Conservation (phyloP, 2,888 invertebrate genomes). For the Drosophila birchii region DNA sequence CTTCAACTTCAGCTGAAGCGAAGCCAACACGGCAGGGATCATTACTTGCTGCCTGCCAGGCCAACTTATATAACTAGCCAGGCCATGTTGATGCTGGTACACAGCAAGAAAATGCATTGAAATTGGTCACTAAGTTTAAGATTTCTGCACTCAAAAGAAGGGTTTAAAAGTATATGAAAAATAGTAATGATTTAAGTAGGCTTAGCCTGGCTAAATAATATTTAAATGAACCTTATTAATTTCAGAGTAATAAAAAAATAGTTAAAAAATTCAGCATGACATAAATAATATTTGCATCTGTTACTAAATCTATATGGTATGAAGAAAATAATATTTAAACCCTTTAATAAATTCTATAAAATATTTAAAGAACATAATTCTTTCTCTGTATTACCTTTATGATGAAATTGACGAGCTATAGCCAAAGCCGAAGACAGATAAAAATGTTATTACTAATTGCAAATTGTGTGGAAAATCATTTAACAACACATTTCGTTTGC, state of each 20-base stretch:
- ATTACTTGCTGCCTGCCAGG: slow-evolving; percentile 42
- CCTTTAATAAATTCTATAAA: background rate
- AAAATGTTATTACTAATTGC: slow-evolving; percentile 72
- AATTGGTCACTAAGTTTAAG: no score
- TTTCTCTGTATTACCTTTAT: slow-evolving; percentile 67
- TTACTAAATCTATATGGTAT: background rate
- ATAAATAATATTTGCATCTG: background rate
- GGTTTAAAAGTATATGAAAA: no score
- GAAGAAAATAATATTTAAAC: background rate
- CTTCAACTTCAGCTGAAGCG: slow-evolving; percentile 44
- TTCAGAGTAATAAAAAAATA: background rate
- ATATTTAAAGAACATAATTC: slow-evolving; percentile 1
- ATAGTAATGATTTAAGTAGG: no score
- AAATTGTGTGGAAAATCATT: slow-evolving; percentile 80
- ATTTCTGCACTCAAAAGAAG: no score
- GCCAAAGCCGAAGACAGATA: slow-evolving; percentile 49
- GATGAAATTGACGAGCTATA: slow-evolving; percentile 52
- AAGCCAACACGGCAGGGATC: slow-evolving; percentile 49
- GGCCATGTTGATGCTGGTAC: slow-evolving; percentile 16
- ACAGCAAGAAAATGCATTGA: slow-evolving; percentile 5
- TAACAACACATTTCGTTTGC: slow-evolving; percentile 54
- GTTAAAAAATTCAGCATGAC: accelerated
- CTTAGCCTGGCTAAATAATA: no score
- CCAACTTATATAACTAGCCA: slow-evolving; percentile 64
- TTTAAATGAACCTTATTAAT: no score